Evolutionary conservation across 2,113 vertebrate genomes (phyloP).

Genomic region (Phaethornis superciliosus): DNA sequence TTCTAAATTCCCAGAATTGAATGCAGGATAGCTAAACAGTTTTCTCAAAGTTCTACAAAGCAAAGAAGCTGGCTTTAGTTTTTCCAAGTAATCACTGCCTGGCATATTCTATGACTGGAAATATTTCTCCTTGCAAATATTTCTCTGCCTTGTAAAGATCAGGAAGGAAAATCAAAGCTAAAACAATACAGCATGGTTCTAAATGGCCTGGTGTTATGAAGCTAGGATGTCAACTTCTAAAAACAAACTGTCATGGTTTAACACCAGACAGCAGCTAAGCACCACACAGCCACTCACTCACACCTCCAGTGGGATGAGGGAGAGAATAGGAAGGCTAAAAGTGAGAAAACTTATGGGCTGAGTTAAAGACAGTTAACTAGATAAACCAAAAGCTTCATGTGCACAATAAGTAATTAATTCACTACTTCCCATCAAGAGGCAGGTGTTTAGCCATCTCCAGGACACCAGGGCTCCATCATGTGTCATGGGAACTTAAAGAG

Average conservation of each 20-base stretch:
- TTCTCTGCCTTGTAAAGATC: not conserved
- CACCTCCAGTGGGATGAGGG: not conserved
- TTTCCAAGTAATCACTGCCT: not conserved
- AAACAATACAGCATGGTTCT: not conserved
- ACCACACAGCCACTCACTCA: accelerated
- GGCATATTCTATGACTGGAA: not conserved
- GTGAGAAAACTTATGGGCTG: not conserved
- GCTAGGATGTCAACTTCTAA: not conserved
- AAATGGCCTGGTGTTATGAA: not conserved
- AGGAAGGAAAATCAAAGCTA: not conserved
- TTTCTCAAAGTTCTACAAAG: not conserved
- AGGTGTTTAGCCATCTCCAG: not conserved
- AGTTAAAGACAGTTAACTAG: not conserved
- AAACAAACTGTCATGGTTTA: not conserved
- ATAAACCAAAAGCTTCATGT: not conserved
- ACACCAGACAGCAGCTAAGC: accelerated
- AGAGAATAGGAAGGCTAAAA: not conserved
- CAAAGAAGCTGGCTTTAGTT: not conserved
- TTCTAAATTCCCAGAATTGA: not conserved
- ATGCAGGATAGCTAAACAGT: not conserved
- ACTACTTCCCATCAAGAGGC: not conserved
- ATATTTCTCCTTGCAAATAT: slow-evolving; percentile 16
- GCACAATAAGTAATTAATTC: not conserved
- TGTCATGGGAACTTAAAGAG: accelerated
- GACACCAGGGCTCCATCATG: accelerated